Evolutionary conservation across 2,113 vertebrate species (phyloP), one percentile per base, ranked within the genome.

Genomic region (Percina caprodes): DNA sequence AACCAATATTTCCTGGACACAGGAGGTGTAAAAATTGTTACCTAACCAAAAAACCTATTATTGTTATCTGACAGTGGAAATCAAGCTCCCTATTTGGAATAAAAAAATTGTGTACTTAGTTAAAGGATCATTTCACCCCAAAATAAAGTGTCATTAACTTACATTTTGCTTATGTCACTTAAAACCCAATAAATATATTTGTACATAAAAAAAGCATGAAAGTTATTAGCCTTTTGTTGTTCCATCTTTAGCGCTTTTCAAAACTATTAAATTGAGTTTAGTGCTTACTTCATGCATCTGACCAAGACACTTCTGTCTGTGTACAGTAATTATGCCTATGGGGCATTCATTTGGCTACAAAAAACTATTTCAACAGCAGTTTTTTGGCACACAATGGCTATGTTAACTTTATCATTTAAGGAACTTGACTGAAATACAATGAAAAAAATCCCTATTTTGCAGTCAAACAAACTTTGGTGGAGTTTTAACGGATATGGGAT

Each of bases 91-190:
- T 10, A 4, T 70, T 61, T 59, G n/a, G 46, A 65, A 46, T 30
- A 7, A n/a, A 62, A 62, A 6, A 67, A 59, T 7, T 6, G 58
- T 73, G 49, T 51, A 12, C 15, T 77, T 45, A 3, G 10, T 45
- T 61, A 60, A 77, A 80, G 52, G 56, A 80, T 49, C 1, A 60
- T 63, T 73, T 77, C 59, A 76, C 67, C 69, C 55, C 49, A 63
- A 74, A 77, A 76, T 65, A 23, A 51, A 9, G 23, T 12, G n/a
- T 54, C 39, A 13, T 3, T 42, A 52, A 46, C 35, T 52, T 48
- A 0, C 0, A 5, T 58, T 21, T 52, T 2, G 2, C 2, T 14
- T 3, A 30, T 3, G 14, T 59, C 23, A 45, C 2, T 59, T 35
- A 4, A 72, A 48, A 56, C 9, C 65, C 14, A 69, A 55, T 19